Conservation (phyloP, 1,140 invertebrate genomes). For the Rhynchophorus ferrugineus region DNA sequence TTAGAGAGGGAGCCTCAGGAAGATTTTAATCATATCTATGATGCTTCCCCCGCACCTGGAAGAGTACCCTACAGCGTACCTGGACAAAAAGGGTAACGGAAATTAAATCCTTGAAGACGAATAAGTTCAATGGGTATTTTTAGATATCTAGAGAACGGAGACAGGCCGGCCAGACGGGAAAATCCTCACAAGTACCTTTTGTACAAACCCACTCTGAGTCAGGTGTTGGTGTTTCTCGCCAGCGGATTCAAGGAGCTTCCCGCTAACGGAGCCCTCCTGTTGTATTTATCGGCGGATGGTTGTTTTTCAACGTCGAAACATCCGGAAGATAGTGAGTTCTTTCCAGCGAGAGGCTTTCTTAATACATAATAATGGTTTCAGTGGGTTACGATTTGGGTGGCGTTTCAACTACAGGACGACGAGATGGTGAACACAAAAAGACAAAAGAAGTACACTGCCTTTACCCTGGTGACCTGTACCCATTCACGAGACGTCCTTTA, state of each 20-base stretch:
- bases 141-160: slow-evolving; percentile 65
- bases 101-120: too few species aligned
- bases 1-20: slow-evolving; percentile 86
- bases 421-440: slow-evolving; percentile 58
- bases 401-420: slow-evolving; percentile 76
- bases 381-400: slow-evolving; percentile 91
- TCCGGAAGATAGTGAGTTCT: slow-evolving; percentile 83
- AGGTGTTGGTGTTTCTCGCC: slow-evolving; percentile 87
- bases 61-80: slow-evolving; percentile 56
- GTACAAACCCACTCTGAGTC: slow-evolving; percentile 91
- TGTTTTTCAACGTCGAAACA: slow-evolving; percentile 82
- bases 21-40: slow-evolving; percentile 73
- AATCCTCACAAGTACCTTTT: slow-evolving; percentile 97
- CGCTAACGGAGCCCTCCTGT: slow-evolving; percentile 78
- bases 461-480: slow-evolving; percentile 88
- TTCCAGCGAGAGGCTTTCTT: too few species aligned
- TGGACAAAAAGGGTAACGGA: slow-evolving; percentile 42
- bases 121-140: slow-evolving; percentile 13
- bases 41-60: slow-evolving; percentile 77
- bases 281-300: slow-evolving; percentile 93
- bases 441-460: slow-evolving; percentile 78
- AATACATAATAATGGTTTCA: slow-evolving; percentile 43
- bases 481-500: slow-evolving; percentile 84
- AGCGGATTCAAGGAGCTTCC: slow-evolving; percentile 93
- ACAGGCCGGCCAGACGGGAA: slow-evolving; percentile 61